Percentiles rank a stretch among this genome's conserved stretches.
phyloP scores from a whole-genome alignment of 2,113 vertebrate genomes.

The Edolisoma coerulescens region DNA sequence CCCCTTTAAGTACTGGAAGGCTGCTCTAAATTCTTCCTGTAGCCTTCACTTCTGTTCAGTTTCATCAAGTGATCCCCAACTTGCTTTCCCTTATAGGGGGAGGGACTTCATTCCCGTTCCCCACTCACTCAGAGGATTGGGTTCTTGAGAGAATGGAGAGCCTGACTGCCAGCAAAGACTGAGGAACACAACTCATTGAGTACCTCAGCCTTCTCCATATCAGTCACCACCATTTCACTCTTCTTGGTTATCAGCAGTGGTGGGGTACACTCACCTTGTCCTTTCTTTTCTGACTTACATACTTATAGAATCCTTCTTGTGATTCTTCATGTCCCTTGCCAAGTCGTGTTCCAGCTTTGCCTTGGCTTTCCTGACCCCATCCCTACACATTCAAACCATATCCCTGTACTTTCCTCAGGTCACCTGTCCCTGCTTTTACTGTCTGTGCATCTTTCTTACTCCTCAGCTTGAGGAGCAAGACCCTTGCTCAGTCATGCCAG shows the following conservation, averaged over 20 bases:
- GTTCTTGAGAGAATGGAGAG: background rate
- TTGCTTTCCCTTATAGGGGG: background rate
- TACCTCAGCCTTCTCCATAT: background rate
- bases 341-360: background rate
- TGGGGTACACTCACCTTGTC: background rate
- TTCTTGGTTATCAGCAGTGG: rapidly evolving
- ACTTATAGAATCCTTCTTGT: background rate
- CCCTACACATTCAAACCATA: background rate
- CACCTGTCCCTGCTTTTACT: background rate
- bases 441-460: background rate
- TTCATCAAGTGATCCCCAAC: background rate
- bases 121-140: background rate
- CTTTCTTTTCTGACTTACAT: background rate
- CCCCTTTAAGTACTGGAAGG: background rate
- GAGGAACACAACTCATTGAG: background rate
- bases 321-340: background rate
- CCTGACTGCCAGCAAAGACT: background rate
- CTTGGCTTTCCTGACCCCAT: background rate
- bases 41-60: background rate
- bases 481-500: background rate
- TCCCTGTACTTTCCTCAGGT: background rate
- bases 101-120: background rate
- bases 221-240: background rate
- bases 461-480: background rate
- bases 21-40: background rate